Evolutionary conservation across 2,797 vertebrate species (phyloP).

Genomic region (Trichosurus vulpecula): DNA sequence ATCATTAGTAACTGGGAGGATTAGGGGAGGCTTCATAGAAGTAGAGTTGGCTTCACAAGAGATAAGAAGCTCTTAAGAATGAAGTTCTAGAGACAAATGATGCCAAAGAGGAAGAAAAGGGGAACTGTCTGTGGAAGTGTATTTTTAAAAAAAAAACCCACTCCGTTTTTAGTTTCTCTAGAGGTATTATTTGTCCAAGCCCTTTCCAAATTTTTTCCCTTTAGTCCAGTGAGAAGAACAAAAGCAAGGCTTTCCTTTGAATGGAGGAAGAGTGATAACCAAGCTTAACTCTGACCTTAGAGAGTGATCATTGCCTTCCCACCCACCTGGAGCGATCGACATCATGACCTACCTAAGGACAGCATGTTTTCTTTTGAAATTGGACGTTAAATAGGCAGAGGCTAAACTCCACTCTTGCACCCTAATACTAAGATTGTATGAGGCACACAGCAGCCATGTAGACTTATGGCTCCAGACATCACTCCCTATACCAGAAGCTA

Average conservation of each 20-base stretch:
- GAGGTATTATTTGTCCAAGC: not conserved
- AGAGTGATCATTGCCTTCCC: not conserved
- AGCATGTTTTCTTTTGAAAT: not conserved
- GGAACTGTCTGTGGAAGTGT: not conserved
- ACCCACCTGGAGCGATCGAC: not conserved
- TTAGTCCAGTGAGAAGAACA: not conserved
- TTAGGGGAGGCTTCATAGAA: not conserved
- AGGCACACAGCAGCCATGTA: constrained; percentile 90
- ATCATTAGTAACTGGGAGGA: not conserved
- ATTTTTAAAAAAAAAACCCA: not conserved
- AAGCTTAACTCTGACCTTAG: not conserved
- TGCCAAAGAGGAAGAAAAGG: not conserved
- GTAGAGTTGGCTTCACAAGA: not conserved
- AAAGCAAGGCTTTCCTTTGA: not conserved
- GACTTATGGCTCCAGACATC: constrained; percentile 83
- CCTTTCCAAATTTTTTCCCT: not conserved
- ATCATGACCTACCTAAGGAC: not conserved
- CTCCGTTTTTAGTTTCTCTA: not conserved
- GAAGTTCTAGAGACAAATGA: not conserved
- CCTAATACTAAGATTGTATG: constrained; percentile 90
- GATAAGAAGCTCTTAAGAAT: not conserved
- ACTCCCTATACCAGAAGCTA: constrained; percentile 85
- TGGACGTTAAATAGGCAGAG: constrained; percentile 90
- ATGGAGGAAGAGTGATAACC: not conserved
- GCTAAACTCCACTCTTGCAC: not conserved